Conservation (phyloP, 2,797 vertebrate genomes). For the Girardinus metallicus region DNA sequence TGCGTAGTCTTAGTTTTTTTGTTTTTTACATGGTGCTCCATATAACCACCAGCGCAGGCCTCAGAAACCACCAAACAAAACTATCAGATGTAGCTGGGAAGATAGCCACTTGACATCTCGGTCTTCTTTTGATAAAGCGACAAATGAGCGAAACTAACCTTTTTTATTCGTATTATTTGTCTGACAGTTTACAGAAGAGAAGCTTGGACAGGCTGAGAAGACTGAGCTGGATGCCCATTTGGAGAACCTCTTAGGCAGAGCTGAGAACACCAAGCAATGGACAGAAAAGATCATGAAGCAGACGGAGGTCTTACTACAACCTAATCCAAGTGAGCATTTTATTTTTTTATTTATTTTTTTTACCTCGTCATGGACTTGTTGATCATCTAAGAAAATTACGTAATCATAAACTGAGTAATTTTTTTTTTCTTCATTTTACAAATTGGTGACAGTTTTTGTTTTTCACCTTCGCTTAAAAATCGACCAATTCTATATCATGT, state of each 20-base stretch:
- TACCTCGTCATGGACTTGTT: neutral
- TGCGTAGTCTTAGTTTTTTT: neutral
- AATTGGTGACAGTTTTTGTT: neutral
- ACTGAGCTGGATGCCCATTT: constrained; percentile 97
- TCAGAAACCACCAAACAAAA: constrained; percentile 9
- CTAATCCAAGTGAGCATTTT: constrained; percentile 92
- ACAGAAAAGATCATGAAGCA: constrained; percentile 98
- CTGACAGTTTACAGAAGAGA: constrained; percentile 94
- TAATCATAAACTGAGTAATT: too few relatives aligned
- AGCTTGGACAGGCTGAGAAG: constrained; percentile 97
- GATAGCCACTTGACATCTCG: neutral
- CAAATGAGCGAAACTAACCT: neutral
- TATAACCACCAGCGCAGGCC: constrained; percentile 35
- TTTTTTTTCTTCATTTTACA: neutral
- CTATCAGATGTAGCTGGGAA: constrained; percentile 8
- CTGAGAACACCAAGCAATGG: constrained; percentile 95
- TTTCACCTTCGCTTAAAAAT: neutral
- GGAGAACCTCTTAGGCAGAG: constrained; percentile 93
- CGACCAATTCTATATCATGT: neutral
- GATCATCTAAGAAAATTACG: neutral
- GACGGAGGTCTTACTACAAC: constrained; percentile 95
- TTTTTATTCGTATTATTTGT: neutral
- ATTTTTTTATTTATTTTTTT: too few relatives aligned
- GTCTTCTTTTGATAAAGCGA: neutral
- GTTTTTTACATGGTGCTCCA: neutral